Evolutionary conservation across 2,888 invertebrate genomes (phyloP).

Genomic region (Alsophila aescularia): DNA sequence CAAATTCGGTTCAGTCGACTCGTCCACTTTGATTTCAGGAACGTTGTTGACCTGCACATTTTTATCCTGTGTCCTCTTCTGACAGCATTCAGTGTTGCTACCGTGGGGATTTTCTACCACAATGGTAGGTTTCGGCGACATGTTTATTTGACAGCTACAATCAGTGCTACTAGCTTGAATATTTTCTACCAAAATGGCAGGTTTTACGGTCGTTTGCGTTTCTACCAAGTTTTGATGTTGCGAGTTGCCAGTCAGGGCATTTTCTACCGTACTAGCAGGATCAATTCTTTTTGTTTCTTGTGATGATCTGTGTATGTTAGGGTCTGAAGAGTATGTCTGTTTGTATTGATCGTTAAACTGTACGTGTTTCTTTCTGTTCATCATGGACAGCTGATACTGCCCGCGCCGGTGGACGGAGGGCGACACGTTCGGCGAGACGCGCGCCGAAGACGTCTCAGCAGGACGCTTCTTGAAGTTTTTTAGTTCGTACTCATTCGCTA

Average conservation of each 20-base stretch:
- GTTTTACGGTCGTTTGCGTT: too few species aligned
- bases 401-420: constrained; percentile 61
- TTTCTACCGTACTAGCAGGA: constrained; percentile 9
- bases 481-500: constrained; percentile 74
- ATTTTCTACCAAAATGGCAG: constrained; percentile 11
- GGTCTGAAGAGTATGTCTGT: constrained; percentile 66
- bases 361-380: constrained; percentile 62
- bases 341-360: constrained; percentile 61
- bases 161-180: constrained; percentile 3
- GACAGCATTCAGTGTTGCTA: constrained; percentile 52
- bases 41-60: constrained; percentile 21
- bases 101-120: constrained; percentile 40
- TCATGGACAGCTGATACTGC: constrained; percentile 71
- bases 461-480: constrained; percentile 58
- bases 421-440: constrained; percentile 62
- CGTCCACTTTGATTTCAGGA: constrained; percentile 53
- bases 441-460: constrained; percentile 57
- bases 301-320: constrained; percentile 63
- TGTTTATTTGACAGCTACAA: constrained; percentile 7
- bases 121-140: constrained; percentile 35
- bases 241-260: constrained; percentile 2
- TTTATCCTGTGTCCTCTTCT: constrained; percentile 32
- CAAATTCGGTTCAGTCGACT: constrained; percentile 42
- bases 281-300: constrained; percentile 22
- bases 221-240: too few species aligned